Evolutionary conservation across 2,888 invertebrate species (phyloP).

Genomic region (Loripinus fragilis): DNA sequence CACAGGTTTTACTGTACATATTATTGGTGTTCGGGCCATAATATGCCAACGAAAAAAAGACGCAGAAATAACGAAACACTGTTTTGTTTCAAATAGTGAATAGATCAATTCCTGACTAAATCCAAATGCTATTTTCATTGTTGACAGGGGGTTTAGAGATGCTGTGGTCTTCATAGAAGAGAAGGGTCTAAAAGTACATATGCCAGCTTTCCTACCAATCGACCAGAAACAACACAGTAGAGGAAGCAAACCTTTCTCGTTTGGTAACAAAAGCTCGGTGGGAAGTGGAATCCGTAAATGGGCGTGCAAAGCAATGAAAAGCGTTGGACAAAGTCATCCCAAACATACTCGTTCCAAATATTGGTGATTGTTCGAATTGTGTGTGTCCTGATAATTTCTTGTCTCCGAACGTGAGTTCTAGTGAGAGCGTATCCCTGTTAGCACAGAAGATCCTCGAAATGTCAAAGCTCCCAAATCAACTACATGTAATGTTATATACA

Average conservation of each 20-base stretch:
- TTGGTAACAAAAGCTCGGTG: background rate
- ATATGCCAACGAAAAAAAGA: background rate
- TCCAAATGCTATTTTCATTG: background rate
- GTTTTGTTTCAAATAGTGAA: background rate
- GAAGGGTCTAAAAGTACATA: background rate
- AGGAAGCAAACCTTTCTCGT: background rate
- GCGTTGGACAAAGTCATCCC: background rate
- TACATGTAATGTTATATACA: background rate
- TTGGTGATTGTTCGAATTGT: background rate
- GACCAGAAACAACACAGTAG: background rate
- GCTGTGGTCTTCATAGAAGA: background rate
- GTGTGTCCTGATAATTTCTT: background rate
- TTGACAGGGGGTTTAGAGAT: conserved; percentile 11
- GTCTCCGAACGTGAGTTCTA: background rate
- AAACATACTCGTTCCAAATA: background rate
- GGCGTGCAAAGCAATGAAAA: background rate
- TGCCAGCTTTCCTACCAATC: background rate
- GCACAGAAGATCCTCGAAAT: background rate
- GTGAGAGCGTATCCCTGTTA: background rate
- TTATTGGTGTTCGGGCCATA: background rate
- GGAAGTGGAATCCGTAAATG: background rate
- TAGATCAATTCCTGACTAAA: background rate
- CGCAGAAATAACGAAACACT: background rate
- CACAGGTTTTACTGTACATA: no score
- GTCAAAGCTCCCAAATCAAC: background rate